Conservation (phyloP, 1,140 invertebrate genomes). For the Tetramorium simillimum region DNA sequence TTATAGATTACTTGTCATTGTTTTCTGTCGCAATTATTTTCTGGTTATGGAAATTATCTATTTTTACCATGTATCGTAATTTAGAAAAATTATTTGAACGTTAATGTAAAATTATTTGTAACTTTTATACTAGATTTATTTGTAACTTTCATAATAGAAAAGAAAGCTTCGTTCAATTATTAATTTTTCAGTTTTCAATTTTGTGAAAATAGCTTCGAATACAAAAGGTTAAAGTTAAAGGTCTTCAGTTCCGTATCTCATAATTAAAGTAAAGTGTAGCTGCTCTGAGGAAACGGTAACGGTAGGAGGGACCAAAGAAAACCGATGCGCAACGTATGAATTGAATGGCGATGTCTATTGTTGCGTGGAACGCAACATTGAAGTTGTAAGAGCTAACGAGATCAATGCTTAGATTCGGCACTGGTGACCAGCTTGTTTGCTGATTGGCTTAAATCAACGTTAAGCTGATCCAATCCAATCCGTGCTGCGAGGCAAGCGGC, state of each 20-base stretch:
- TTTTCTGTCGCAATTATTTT: not conserved
- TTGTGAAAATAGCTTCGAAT: not conserved
- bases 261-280: constrained; percentile 7
- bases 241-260: not conserved
- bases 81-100: not conserved
- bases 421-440: constrained; percentile 82
- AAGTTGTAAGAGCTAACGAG: constrained; percentile 85
- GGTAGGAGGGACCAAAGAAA: not conserved
- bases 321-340: constrained; percentile 44
- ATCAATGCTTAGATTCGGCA: constrained; percentile 82
- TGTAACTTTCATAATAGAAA: no score
- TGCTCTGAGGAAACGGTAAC: not conserved
- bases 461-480: constrained; percentile 86
- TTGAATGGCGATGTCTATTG: constrained; percentile 20
- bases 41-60: not conserved
- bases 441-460: constrained; percentile 86
- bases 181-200: not conserved
- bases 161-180: not conserved
- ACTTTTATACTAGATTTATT: no score
- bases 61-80: not conserved
- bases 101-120: not conserved
- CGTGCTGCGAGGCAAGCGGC: constrained; percentile 78
- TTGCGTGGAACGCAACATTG: constrained; percentile 81
- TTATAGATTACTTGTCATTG: not conserved
- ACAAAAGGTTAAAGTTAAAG: not conserved